Evolutionary conservation across 2,888 invertebrate species (phyloP).

Genomic region (Zootermopsis nevadensis): DNA sequence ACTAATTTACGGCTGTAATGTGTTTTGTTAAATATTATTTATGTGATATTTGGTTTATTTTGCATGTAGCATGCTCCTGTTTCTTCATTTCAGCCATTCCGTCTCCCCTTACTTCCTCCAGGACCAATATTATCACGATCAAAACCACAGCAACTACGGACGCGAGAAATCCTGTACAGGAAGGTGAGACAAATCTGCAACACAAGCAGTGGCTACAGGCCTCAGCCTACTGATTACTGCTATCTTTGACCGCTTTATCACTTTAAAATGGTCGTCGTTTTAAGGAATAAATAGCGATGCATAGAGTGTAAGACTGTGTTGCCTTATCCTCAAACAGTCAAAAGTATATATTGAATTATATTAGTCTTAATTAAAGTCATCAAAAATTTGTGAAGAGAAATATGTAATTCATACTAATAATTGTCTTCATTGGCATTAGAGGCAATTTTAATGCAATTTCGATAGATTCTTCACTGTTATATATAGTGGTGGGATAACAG

Average conservation of each 20-base stretch:
- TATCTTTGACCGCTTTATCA: background rate
- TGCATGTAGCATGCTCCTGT: conserved; percentile 3
- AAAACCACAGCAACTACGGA: background rate
- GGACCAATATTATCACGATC: background rate
- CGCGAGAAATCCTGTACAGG: background rate
- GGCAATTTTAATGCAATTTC: too few relatives aligned
- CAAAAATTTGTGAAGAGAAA: background rate
- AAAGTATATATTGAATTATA: background rate
- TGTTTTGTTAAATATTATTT: background rate
- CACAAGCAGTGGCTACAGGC: background rate
- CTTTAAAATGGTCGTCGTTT: too few relatives aligned
- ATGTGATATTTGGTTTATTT: background rate
- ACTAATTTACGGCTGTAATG: too few relatives aligned
- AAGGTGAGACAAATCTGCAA: background rate
- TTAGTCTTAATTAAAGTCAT: background rate
- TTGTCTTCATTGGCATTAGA: background rate
- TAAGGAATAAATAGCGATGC: too few relatives aligned
- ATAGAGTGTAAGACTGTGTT: too few relatives aligned
- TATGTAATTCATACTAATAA: background rate
- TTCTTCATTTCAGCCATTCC: conserved; percentile 23
- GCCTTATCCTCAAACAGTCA: background rate
- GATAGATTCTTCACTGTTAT: too few relatives aligned
- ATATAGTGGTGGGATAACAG: too few relatives aligned
- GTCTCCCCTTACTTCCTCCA: background rate
- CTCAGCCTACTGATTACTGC: background rate